Evolutionary conservation across 37 sponge, comb jelly and placozoan genomes (phyloP), one percentile per base, ranked within the genome.

Genomic region (Axinella damicornis): DNA sequence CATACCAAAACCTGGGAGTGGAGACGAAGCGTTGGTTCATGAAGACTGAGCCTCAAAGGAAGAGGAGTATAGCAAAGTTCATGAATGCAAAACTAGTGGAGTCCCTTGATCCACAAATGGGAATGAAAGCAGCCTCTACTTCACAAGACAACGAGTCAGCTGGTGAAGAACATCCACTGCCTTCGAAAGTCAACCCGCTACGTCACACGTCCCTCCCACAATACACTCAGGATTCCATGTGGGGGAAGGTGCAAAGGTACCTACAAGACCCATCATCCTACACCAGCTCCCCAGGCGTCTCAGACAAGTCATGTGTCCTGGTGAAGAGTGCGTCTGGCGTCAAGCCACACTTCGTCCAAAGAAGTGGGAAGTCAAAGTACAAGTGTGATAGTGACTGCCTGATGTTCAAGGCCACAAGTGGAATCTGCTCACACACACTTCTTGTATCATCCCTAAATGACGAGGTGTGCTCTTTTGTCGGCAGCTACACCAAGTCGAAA

Each of bases 11-110:
- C 14, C 54, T 35, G 19, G 59, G 76, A 28, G 21, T 76, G 18
- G 20, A 54, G 27, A 25, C 76, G 2, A 57, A 54, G 57, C 27
- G 54, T 17, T 76, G 76, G 76, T 76, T 76, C 56, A 37, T 27
- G 25, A 76, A 57, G 34, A 57, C 31, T 57, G 27, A 76, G 12
- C 19, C 53, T 27, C 58, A 76, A 55, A 11, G 76, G 35, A 34
- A 58, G 32, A 32, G n/a, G 13, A 53, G 69, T 19, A 36, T 81
- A 5, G 19, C 25, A 16, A 27, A 67, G 25, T 80, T 80, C 31
- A 80, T 80, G 80, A 68, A 37, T 19, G 25, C 32, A 1, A 37
- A 41, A 22, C 27, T 37, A 46, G 27, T 73, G 5, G 46, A 73
- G 18, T n/a, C 19, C 20, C 15, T 73, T 73, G 62, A 22, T 6